Percentiles rank a stretch among this genome's conserved stretches.
Conservation (phyloP, 2,113 vertebrate species). For the Melanerpes aurifrons region DNA sequence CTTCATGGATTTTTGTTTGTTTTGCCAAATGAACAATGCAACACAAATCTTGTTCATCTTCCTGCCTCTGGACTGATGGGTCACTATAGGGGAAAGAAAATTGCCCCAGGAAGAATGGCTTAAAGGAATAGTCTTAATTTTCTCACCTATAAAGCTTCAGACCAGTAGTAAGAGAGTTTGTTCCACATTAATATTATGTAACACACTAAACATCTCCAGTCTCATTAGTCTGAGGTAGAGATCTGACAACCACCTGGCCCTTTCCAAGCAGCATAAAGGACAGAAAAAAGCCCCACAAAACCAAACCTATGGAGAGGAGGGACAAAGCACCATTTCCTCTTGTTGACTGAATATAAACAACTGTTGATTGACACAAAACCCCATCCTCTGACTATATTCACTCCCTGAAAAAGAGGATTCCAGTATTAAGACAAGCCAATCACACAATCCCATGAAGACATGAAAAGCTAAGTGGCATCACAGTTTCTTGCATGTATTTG, state of each 20-base stretch:
- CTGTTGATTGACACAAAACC: slow-evolving; percentile 11
- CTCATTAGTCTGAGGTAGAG: neutral
- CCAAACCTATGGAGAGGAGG: neutral
- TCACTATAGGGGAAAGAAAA: neutral
- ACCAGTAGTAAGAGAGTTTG: neutral
- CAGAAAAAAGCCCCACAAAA: neutral
- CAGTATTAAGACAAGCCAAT: neutral
- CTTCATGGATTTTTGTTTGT: neutral
- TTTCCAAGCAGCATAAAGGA: slow-evolving; percentile 9
- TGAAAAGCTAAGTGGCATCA: neutral
- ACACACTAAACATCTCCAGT: neutral
- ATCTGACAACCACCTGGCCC: neutral
- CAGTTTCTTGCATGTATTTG: neutral
- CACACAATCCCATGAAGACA: neutral
- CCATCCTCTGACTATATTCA: neutral
- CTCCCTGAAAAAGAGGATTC: neutral
- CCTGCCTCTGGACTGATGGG: neutral
- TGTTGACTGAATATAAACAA: slow-evolving; percentile 37
- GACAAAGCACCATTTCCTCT: slow-evolving; percentile 3
- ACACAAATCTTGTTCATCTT: neutral
- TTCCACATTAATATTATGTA: neutral
- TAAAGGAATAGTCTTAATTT: neutral
- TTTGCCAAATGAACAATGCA: neutral
- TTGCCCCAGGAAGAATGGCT: neutral
- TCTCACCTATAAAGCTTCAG: neutral